A percentile compares a stretch with the other conserved stretches of the same genome.
These are phyloP conservation scores for Anolis carolinensis DNA, from an alignment of 2,113 vertebrate genomes.

Conservation along the genomic window DNA sequence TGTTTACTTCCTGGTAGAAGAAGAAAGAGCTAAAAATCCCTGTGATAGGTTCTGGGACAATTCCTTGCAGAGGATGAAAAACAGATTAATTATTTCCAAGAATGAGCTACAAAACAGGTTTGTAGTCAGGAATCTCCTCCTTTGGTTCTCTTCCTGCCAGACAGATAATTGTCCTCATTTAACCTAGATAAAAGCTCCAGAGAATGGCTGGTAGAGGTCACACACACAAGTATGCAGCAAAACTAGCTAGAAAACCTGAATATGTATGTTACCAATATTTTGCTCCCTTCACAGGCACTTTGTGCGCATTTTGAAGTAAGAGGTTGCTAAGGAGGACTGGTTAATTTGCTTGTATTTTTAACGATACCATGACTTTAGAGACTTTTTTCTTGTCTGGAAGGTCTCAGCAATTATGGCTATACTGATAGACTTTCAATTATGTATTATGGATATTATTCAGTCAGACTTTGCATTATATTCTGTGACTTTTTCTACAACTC, in stretches of 20 bases:
- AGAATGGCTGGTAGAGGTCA: background rate
- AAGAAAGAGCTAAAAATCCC: conserved; percentile 12
- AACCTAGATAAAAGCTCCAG: conserved; percentile 13
- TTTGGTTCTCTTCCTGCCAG: conserved; percentile 7
- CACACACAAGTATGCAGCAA: conserved; percentile 18
- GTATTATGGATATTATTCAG: too few relatives aligned
- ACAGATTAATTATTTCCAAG: conserved; percentile 17
- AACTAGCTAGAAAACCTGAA: conserved; percentile 7
- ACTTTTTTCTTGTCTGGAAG: too few relatives aligned
- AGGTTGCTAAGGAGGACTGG: too few relatives aligned
- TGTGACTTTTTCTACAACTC: too few relatives aligned
- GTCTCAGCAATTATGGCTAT: too few relatives aligned
- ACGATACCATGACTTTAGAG: too few relatives aligned
- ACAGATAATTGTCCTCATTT: conserved; percentile 27
- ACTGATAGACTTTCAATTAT: too few relatives aligned
- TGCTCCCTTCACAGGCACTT: background rate
- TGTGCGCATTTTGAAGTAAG: too few relatives aligned
- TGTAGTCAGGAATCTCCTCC: conserved; percentile 28
- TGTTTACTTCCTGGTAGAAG: background rate
- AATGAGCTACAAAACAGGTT: conserved; percentile 24
- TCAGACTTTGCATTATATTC: too few relatives aligned
- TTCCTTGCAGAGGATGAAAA: conserved; percentile 19
- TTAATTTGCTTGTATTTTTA: background rate
- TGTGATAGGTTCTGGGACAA: background rate
- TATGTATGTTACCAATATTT: background rate